These are phyloP conservation scores for Montipora foliosa DNA, from an alignment of 64 coral and sea anemone genomes.

Conservation along the genomic window DNA sequence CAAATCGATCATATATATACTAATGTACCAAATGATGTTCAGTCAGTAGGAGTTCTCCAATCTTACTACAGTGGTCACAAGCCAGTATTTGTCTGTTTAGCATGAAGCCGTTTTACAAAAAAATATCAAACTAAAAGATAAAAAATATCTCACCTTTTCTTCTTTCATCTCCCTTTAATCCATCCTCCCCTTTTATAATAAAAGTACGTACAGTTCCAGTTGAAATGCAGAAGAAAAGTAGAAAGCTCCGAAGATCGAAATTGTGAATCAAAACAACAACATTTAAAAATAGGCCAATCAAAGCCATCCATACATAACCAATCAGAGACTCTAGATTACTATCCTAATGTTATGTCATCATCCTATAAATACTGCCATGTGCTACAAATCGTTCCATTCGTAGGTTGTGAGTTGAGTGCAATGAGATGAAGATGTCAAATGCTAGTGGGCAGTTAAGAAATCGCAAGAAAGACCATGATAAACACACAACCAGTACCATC, in stretches of 20 bases:
- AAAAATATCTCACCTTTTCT: neutral
- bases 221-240: too few species aligned
- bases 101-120: too few species aligned
- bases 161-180: neutral
- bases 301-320: neutral
- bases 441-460: neutral
- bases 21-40: too few species aligned
- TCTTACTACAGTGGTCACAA: conserved; percentile 48
- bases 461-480: neutral
- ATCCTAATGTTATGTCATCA: neutral
- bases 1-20: too few species aligned
- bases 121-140: too few species aligned
- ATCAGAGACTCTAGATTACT: conserved; percentile 12
- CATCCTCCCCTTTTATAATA: neutral
- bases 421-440: neutral
- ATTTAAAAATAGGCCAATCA: too few species aligned
- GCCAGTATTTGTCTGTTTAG: conserved; percentile 39
- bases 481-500: neutral
- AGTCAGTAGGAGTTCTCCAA: too few species aligned
- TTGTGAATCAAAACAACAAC: too few species aligned
- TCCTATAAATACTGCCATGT: neutral
- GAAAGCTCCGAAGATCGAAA: too few species aligned
- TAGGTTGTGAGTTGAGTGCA: neutral
- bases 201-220: neutral
- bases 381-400: neutral